These are phyloP conservation scores for Cloeon dipterum DNA, from an alignment of 2,888 invertebrate genomes.

Conservation along the genomic window DNA sequence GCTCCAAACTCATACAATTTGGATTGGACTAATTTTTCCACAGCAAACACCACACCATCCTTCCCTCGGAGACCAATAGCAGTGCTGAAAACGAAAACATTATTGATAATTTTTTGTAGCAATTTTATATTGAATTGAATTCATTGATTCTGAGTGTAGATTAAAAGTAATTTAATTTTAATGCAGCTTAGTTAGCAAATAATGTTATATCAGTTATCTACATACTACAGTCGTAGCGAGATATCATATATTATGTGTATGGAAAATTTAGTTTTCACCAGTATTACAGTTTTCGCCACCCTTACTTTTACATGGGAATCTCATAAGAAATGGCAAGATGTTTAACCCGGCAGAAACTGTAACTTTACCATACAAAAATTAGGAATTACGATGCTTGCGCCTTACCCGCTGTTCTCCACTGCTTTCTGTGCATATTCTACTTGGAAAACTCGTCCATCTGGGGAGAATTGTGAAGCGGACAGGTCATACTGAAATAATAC, in stretches of 20 bases:
- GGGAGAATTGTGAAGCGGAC: slow-evolving; percentile 99
- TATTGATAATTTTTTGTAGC: not conserved
- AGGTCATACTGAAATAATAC: slow-evolving; percentile 70
- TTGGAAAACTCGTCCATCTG: slow-evolving; percentile 97
- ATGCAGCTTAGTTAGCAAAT: not conserved
- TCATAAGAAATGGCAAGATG: too few species aligned
- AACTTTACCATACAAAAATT: too few species aligned
- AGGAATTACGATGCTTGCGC: too few species aligned
- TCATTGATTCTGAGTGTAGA: too few species aligned
- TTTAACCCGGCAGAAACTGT: too few species aligned
- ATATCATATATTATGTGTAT: too few species aligned
- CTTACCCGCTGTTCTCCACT: slow-evolving; percentile 84
- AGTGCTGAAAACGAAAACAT: slow-evolving; percentile 29
- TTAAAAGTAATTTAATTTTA: not conserved
- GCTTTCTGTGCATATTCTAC: slow-evolving; percentile 99
- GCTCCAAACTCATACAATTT: slow-evolving; percentile 82
- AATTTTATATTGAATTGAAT: not conserved
- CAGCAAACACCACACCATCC: slow-evolving; percentile 91
- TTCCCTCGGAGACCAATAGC: slow-evolving; percentile 86
- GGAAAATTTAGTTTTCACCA: too few species aligned
- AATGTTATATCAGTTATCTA: not conserved
- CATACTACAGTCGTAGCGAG: too few species aligned
- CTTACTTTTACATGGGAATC: too few species aligned
- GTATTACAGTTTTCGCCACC: too few species aligned
- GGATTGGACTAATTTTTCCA: slow-evolving; percentile 88